Evolutionary conservation across 2,888 invertebrate species (phyloP).

Genomic region (Drosophila nr. perissopoda): DNA sequence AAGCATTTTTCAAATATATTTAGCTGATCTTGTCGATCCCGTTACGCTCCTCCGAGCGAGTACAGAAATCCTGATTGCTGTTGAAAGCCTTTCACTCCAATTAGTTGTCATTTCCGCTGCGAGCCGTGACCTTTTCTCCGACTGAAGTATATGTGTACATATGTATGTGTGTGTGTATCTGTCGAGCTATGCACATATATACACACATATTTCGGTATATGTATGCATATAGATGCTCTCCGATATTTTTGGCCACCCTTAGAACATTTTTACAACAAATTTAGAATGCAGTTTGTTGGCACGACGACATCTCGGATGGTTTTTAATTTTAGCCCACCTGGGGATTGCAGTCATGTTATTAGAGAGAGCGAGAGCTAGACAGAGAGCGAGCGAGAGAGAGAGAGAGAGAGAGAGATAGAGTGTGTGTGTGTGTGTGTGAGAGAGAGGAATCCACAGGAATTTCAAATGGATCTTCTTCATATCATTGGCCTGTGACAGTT

Average conservation of each 20-base stretch:
- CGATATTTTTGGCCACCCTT: constrained; percentile 63
- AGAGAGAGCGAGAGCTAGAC: neutral
- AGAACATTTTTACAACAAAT: constrained; percentile 36
- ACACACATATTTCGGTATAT: neutral
- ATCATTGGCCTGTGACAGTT: constrained; percentile 12
- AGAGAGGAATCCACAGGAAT: neutral
- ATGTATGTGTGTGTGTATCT: neutral
- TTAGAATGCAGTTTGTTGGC: constrained; percentile 64
- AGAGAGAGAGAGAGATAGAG: neutral
- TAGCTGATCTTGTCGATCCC: too few species aligned
- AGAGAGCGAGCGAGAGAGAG: neutral
- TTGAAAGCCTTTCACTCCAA: neutral
- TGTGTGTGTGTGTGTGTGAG: neutral
- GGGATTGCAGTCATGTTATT: constrained; percentile 44
- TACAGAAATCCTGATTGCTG: neutral
- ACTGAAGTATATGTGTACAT: neutral
- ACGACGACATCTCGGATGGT: constrained; percentile 39
- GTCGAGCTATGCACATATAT: neutral
- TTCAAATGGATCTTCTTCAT: constrained; percentile 1
- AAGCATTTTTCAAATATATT: neutral
- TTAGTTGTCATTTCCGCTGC: constrained; percentile 2
- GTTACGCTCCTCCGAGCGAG: neutral
- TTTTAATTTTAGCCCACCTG: constrained; percentile 71
- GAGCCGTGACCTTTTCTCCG: constrained; percentile 53
- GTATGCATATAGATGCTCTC: constrained; percentile 7